phyloP scores from a whole-genome alignment of 2,797 vertebrate species.

The Neosilurus mollespiculum region DNA sequence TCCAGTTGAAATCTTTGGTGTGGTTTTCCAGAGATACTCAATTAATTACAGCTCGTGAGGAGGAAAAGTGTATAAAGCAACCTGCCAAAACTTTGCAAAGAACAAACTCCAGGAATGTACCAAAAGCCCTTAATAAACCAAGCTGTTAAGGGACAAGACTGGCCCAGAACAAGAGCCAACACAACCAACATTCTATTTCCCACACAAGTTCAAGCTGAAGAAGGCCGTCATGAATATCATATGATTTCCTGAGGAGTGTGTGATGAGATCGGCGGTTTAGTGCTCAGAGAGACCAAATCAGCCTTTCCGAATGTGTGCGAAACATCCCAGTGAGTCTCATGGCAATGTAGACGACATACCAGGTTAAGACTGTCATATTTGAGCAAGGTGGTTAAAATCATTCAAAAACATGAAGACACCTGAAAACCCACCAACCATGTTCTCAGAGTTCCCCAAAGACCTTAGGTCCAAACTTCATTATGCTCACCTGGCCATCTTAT shows the following conservation, averaged over 20 bases:
- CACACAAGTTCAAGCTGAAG: constrained; percentile 21
- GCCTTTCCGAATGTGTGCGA: neutral
- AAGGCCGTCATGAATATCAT: constrained; percentile 35
- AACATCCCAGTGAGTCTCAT: constrained; percentile 11
- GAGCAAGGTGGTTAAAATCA: constrained; percentile 6
- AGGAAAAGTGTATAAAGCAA: constrained; percentile 50
- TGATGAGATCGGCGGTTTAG: constrained; percentile 10
- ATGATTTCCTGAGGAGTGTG: constrained; percentile 40
- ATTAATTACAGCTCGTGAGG: constrained; percentile 50
- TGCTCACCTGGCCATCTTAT: too few relatives aligned
- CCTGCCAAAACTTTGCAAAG: constrained; percentile 57
- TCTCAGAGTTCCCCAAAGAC: too few relatives aligned
- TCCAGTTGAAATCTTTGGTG: constrained; percentile 27
- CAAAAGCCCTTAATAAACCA: constrained; percentile 63
- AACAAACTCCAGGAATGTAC: constrained; percentile 59
- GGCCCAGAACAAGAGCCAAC: constrained; percentile 38
- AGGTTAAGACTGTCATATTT: constrained; percentile 10
- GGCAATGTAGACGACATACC: neutral
- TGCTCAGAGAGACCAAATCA: neutral
- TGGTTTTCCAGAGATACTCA: constrained; percentile 19
- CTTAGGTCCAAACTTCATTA: too few relatives aligned
- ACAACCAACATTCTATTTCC: constrained; percentile 44
- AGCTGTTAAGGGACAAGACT: constrained; percentile 57
- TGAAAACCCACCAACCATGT: neutral
- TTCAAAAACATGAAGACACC: neutral